Evolutionary conservation across 1,140 invertebrate species (phyloP).

Genomic region (Ceratosolen fusciceps): DNA sequence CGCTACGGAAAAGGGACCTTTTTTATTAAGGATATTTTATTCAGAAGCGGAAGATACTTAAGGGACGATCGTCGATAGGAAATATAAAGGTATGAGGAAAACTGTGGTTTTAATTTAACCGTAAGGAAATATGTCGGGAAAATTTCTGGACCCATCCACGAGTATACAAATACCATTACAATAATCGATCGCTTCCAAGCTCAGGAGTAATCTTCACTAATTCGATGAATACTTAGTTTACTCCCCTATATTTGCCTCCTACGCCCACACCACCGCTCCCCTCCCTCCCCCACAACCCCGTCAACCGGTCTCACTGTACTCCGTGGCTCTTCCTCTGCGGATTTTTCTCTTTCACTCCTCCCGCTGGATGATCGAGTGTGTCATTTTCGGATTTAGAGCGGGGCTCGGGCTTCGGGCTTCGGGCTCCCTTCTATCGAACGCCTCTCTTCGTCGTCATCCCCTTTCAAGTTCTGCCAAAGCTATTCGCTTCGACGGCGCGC

Average conservation of each 20-base stretch:
- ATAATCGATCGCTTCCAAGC: conserved; percentile 27
- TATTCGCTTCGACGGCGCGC: neutral
- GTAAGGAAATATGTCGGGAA: neutral
- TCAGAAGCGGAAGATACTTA: too few species aligned
- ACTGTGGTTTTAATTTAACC: conserved; percentile 11
- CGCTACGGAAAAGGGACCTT: too few species aligned
- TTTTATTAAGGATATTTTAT: too few species aligned
- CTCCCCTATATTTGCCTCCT: neutral
- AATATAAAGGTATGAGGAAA: too few species aligned
- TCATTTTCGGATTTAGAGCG: conserved; percentile 47
- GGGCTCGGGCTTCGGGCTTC: too few species aligned
- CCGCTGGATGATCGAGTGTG: conserved; percentile 15
- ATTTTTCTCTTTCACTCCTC: neutral
- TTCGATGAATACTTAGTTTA: conserved; percentile 36
- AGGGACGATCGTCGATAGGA: too few species aligned
- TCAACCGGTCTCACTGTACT: neutral
- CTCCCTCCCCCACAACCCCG: neutral
- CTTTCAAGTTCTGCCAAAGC: conserved; percentile 4
- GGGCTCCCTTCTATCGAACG: conserved; percentile 31
- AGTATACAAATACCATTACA: conserved; percentile 40
- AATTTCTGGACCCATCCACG: neutral
- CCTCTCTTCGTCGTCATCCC: conserved; percentile 19
- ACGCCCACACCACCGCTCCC: neutral
- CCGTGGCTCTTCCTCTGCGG: neutral
- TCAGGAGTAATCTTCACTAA: conserved; percentile 36